Evolutionary conservation across 2,797 vertebrate species (phyloP), one percentile per base, ranked within the genome.

Genomic region (Sciurus carolinensis): DNA sequence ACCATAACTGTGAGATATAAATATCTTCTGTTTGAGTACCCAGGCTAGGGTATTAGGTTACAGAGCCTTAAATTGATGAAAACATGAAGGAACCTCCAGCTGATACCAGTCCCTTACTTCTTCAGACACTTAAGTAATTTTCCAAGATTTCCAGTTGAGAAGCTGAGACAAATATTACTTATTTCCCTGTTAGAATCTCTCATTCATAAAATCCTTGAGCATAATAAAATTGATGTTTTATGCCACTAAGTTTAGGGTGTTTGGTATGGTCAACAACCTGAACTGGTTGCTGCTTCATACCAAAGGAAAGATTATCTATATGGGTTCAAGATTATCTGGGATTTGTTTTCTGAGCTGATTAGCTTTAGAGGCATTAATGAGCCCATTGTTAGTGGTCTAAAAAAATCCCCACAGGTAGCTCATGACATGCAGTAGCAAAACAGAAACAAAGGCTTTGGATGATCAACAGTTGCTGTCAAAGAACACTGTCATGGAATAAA

Each of bases 401-500:
- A 39, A 84, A 36, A 54, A 54, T 28, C 13, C 22, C 24, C 62
- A 66, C 20, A 17, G 2, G 30, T 54, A 67, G 62, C 71, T 36
- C 36, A 7, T 14, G 17, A 64, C 42, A 83, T 33, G 4, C 20
- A 28, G 4, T 57, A 64, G 36, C 67, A 84, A 77, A 72, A 90
- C 33, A 39, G 42, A 71, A 96, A 79, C 14, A 22, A 44, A 66
- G 66, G 71, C 69, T 92, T 67, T 52, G 44, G 15, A 22, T 59
- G 42, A 66, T 30, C 3, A 67, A 42, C 36, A 91, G 62, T 8
- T 59, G 67, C 54, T 72, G 30, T 22, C 75, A n/a, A 82, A 75
- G 47, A 66, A 36, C 52, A 75, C 20, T 79, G 84, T 69, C 57
- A 33, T 42, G 42, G 77, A 87, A 91, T 96, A 66, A 83, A 67